Conservation (phyloP, 2,888 invertebrate genomes). For the Hipparchia semele region DNA sequence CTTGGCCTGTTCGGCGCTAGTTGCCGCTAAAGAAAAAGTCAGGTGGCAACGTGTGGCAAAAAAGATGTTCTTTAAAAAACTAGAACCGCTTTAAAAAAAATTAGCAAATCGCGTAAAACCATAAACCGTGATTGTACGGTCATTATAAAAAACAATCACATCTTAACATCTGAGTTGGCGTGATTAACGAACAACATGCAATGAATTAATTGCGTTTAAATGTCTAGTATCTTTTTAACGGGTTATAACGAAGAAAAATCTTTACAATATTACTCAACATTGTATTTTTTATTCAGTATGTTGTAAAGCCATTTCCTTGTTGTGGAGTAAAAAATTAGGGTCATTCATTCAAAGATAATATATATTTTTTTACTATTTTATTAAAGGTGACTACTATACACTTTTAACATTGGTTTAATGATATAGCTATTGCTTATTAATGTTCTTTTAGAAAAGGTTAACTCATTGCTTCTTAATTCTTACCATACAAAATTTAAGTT, state of each 20-base stretch:
- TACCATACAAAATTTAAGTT: no score
- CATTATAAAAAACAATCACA: background rate
- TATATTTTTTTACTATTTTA: background rate
- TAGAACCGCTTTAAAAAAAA: background rate
- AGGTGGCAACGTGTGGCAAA: no score
- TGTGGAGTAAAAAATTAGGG: background rate
- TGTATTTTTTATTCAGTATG: background rate
- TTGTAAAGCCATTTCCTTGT: slow-evolving; percentile 1
- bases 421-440: background rate
- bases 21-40: no score
- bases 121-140: slow-evolving; percentile 13
- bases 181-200: slow-evolving; percentile 1
- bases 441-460: slow-evolving; percentile 5
- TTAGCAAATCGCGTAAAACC: slow-evolving; percentile 9
- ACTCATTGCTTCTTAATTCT: background rate
- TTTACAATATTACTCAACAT: slow-evolving; percentile 5
- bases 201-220: slow-evolving; percentile 8
- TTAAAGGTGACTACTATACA: slow-evolving; percentile 1
- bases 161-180: background rate
- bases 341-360: slow-evolving; percentile 1
- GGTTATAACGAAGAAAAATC: background rate
- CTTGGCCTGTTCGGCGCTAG: no score
- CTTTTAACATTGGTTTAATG: background rate
- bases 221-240: slow-evolving; percentile 3
- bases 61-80: background rate